Conservation (phyloP, 1,140 invertebrate genomes). For the Bombus confusus region DNA sequence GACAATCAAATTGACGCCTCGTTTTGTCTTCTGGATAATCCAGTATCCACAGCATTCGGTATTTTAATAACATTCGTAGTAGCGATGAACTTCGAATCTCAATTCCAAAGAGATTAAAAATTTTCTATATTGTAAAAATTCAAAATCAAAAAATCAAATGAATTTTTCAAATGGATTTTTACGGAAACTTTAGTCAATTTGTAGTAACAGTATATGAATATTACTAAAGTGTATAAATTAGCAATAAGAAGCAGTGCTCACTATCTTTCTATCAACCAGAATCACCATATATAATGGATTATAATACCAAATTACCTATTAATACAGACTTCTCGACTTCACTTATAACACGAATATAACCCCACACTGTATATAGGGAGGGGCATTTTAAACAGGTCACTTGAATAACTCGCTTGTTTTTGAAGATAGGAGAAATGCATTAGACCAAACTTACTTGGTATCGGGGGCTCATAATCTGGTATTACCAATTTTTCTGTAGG, state of each 20-base stretch:
- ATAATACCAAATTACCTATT: too few relatives aligned
- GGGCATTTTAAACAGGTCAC: too few relatives aligned
- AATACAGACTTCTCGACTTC: background rate
- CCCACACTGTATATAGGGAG: background rate
- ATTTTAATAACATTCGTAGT: background rate
- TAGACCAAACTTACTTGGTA: too few relatives aligned
- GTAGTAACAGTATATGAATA: background rate
- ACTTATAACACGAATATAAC: background rate
- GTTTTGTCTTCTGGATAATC: background rate
- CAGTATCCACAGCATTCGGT: background rate
- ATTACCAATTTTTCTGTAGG: too few relatives aligned
- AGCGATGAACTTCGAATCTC: background rate
- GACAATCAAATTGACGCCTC: conserved; percentile 28
- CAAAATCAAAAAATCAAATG: too few relatives aligned
- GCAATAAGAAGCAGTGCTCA: background rate
- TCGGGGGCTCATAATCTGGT: too few relatives aligned
- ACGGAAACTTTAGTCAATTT: background rate
- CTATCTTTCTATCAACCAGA: background rate
- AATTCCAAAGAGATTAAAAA: background rate
- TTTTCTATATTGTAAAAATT: background rate
- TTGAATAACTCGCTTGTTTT: too few relatives aligned
- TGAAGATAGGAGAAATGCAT: too few relatives aligned
- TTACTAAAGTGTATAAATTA: background rate
- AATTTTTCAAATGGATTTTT: too few relatives aligned
- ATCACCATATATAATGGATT: too few relatives aligned